Evolutionary conservation across 2,113 vertebrate species (phyloP), one percentile per base, ranked within the genome.

Genomic region (Falcunculus frontatus): DNA sequence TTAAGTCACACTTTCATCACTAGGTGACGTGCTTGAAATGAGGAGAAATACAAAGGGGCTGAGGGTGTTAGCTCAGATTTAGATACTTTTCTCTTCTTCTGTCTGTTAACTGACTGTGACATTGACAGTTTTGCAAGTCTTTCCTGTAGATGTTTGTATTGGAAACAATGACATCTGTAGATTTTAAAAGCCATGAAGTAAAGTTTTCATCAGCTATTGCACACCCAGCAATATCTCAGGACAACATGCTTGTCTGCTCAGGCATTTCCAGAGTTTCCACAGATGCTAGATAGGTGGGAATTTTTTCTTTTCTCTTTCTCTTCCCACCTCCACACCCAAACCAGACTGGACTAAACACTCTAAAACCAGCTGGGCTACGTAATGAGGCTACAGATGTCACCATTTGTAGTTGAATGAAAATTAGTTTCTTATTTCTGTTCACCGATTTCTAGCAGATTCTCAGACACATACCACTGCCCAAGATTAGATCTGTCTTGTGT

Each of bases 111-210:
- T 96, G 96, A 96, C 90, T 75, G 64, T 97, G 84, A 97, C 93
- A 95, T 64, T 92, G 95, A 96, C 88, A 97, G 88, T 96, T 95
- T 94, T 59, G 23, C 19, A n/a, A 89, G 87, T 79, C 70, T 96
- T 97, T 96, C 87, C 90, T 93, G 62, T 89, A 84, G 82, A 59
- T 47, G 37, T 95, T 95, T 97, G 96, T 84, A 94, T 96, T 95
- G 94, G 93, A 97, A 97, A 97, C 84, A 95, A 91, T 93, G 90
- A 97, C 77, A 96, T 95, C 90, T 96, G 80, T 88, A 92, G 94
- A 79, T 94, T 96, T 91, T 89, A 96, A 90, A 93, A 97, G 90
- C 95, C 76, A 77, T 25, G n/a, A 94, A 79, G 32, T 79, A 53
- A 87, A 93, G 89, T 90, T 97, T 96, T 96, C 96, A 80, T 96